phyloP scores from a whole-genome alignment of 2,797 vertebrate genomes.

The Anguilla megastoma region DNA sequence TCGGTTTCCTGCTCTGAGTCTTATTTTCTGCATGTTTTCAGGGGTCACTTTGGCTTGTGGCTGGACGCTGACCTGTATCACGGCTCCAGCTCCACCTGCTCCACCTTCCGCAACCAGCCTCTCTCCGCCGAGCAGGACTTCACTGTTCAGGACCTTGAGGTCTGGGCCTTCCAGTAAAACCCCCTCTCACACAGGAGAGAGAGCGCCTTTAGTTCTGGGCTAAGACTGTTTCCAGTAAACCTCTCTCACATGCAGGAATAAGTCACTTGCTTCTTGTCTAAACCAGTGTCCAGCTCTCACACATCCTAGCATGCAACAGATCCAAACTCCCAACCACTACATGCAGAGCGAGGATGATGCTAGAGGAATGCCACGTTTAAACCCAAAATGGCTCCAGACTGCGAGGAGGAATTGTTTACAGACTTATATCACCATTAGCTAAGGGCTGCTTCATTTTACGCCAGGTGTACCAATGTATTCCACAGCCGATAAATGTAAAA shows the following conservation, averaged over 20 bases:
- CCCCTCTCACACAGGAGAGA: not conserved
- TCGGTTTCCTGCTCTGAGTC: not conserved
- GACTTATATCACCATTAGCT: slow-evolving; percentile 38
- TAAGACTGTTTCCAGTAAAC: not conserved
- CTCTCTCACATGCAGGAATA: not conserved
- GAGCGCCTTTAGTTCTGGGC: not conserved
- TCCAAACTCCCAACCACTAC: slow-evolving; percentile 33
- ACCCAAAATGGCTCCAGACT: slow-evolving; percentile 40
- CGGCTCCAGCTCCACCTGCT: slow-evolving; percentile 89
- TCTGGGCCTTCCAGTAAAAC: slow-evolving; percentile 82
- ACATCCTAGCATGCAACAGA: slow-evolving; percentile 63
- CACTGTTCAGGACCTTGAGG: slow-evolving; percentile 92
- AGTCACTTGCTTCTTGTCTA: slow-evolving; percentile 28
- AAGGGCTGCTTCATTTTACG: slow-evolving; percentile 34
- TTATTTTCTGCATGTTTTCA: slow-evolving; percentile 51
- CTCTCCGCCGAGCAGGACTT: slow-evolving; percentile 93
- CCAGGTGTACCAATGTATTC: slow-evolving; percentile 37
- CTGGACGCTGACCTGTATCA: slow-evolving; percentile 92
- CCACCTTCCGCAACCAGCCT: slow-evolving; percentile 94
- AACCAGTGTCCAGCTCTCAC: slow-evolving; percentile 27
- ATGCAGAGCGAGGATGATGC: slow-evolving; percentile 32
- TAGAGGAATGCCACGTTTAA: slow-evolving; percentile 29
- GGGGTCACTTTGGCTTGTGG: slow-evolving; percentile 93
- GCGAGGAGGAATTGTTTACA: slow-evolving; percentile 61
- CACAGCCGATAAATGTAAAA: slow-evolving; percentile 33